A percentile compares a stretch with the other conserved stretches of the same genome.
phyloP scores from a whole-genome alignment of 2,797 vertebrate species.

The Premnoplex brunnescens region DNA sequence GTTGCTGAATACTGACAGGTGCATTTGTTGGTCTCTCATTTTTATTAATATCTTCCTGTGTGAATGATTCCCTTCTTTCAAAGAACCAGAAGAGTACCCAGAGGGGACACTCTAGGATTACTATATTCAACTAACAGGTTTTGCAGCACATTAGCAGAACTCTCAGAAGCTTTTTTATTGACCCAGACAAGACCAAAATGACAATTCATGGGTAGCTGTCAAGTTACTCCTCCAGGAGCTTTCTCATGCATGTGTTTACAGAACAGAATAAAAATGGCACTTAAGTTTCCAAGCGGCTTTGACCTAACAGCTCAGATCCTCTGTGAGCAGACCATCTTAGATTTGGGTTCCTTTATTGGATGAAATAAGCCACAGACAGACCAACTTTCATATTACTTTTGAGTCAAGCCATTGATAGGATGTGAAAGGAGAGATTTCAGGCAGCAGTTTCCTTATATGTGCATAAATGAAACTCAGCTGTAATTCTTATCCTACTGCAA shows the following conservation, averaged over 20 bases:
- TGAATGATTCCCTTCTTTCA: slow-evolving; percentile 20
- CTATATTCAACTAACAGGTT: slow-evolving; percentile 40
- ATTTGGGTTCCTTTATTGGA: slow-evolving; percentile 47
- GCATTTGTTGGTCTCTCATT: slow-evolving; percentile 72
- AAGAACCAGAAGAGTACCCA: slow-evolving; percentile 26
- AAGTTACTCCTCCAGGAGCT: slow-evolving; percentile 60
- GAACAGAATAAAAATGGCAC: slow-evolving; percentile 53
- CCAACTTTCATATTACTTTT: slow-evolving; percentile 21
- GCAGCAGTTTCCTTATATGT: slow-evolving; percentile 25
- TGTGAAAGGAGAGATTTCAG: background rate
- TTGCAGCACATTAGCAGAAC: slow-evolving; percentile 49
- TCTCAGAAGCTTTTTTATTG: slow-evolving; percentile 59
- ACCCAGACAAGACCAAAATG: slow-evolving; percentile 56
- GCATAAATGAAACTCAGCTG: background rate
- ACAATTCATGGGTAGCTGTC: slow-evolving; percentile 54
- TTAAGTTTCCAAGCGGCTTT: slow-evolving; percentile 31
- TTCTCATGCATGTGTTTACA: slow-evolving; percentile 23
- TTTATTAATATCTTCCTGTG: slow-evolving; percentile 60
- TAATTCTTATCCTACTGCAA: background rate
- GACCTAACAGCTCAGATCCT: slow-evolving; percentile 1
- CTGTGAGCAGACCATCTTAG: slow-evolving; percentile 48
- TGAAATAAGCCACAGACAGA: slow-evolving; percentile 57
- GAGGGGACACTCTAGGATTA: slow-evolving; percentile 54
- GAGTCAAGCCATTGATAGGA: slow-evolving; percentile 1
- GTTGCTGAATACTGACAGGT: slow-evolving; percentile 76